phyloP scores from a whole-genome alignment of 1,140 invertebrate species.

The Drosophila sechellia region DNA sequence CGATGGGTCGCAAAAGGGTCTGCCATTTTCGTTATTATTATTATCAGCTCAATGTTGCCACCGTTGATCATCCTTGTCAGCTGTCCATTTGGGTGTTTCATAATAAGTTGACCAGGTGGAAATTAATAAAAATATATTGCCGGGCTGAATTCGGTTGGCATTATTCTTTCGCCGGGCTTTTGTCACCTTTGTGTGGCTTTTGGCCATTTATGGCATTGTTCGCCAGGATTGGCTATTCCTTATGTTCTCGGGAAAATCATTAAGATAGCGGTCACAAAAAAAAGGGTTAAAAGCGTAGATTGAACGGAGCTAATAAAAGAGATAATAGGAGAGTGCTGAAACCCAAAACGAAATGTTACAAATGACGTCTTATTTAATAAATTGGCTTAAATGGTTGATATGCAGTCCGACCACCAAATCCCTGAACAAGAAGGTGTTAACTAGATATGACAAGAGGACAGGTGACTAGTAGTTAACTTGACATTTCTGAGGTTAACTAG shows the following conservation, averaged over 20 bases:
- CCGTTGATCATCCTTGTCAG: slow-evolving; percentile 22
- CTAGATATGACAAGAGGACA: not conserved
- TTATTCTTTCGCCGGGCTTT: slow-evolving; percentile 12
- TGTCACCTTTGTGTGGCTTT: slow-evolving; percentile 45
- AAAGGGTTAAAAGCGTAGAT: not conserved
- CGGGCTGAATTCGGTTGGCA: slow-evolving; percentile 58
- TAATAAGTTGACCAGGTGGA: slow-evolving; percentile 70
- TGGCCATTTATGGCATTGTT: slow-evolving; percentile 43
- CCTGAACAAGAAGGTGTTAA: slow-evolving; percentile 1
- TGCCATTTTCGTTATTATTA: slow-evolving; percentile 45
- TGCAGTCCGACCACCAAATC: slow-evolving; percentile 35
- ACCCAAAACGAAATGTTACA: slow-evolving; percentile 78
- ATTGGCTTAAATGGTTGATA: slow-evolving; percentile 74
- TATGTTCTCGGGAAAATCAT: slow-evolving; percentile 49
- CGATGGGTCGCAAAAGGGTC: slow-evolving; percentile 28
- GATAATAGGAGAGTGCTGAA: slow-evolving; percentile 46
- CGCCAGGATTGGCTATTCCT: slow-evolving; percentile 27
- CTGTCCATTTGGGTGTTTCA: slow-evolving; percentile 34
- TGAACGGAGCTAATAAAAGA: slow-evolving; percentile 8
- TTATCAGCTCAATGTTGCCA: slow-evolving; percentile 61
- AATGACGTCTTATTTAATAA: slow-evolving; percentile 81
- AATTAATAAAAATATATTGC: slow-evolving; percentile 76
- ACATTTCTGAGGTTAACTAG: not conserved
- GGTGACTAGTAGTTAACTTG: not conserved
- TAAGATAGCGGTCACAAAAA: slow-evolving; percentile 61